Base-by-base conservation (phyloP, 2,888 invertebrate species). In the Lobophora halterata region DNA sequence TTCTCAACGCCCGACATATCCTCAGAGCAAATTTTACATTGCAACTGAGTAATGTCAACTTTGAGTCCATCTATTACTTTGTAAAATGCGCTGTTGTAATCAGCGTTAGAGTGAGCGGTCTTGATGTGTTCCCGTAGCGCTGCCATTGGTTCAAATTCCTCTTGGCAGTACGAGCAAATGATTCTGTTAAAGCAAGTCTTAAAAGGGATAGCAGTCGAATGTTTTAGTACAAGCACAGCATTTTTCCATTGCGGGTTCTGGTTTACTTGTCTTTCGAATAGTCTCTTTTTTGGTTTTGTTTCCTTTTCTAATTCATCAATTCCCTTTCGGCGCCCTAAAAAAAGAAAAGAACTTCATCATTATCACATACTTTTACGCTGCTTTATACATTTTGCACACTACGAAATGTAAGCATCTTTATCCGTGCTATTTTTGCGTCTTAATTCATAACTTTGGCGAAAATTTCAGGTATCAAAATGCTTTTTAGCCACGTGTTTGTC, bases 401-500 rank as follows among this genome's bases (percentile, higher is more conserved):
- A 45, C 13, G 17, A 28, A 24, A 29, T 9, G 14, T 10, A 32
- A 18, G 12, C 17, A 23, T 18, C 21, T 45, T 23, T 32, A 3
- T 25, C 32, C 18, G 26, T 21, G 28, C 13, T 27, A 34, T 34
- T 20, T 39, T 26, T 11, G 17, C 28, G 11, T 31, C 18, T 28
- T 28, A 18, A 39, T 21, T n/a, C 8, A 3, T 9, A 24, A 16
- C 42, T 36, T 45, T 46, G 25, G 42, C 21, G 25, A 17, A 26
- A 28, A 29, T 20, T 44, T 70, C 51, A 76, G 13, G 62, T 62
- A 53, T 82, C 86, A 26, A 81, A 83, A 62, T 90, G 90, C 53
- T 89, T 89, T 59, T 83, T 86, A 10, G 87, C 81, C 49, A 88
- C 69, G 56, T 90, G 90, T 48, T 87, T 88, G 47, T 89, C 89